Evolutionary conservation across 2,888 invertebrate genomes (phyloP), one percentile per base, ranked within the genome.

Genomic region (Morpho helenor): DNA sequence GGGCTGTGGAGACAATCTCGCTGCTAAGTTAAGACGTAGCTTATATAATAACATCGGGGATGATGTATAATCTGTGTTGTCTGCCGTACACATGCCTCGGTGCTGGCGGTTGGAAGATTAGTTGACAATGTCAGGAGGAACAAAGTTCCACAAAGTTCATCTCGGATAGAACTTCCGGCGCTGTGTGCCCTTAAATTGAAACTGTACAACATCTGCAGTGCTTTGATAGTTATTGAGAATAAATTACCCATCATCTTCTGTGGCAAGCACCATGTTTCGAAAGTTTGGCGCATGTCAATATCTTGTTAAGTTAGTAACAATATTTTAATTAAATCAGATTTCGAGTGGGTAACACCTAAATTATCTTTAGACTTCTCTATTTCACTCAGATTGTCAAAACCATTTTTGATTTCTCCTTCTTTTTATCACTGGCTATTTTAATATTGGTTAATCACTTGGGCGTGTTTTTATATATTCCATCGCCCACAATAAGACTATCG

Each of bases 141-240:
- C 77, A 76, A 85, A 88, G 80, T 87, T 86, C 75, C 68, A 70
- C 74, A 74, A 86, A 88, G 83, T 87, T 89, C 82, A 83, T 80
- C 83, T 75, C 68, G 68, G 66, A 58, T 63, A 66, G 71, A 84
- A 87, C 79, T 87, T 87, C 74, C 69, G 75, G 68, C 73, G 73
- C 75, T 74, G 75, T 74, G 77, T 76, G 80, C 81, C 83, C 85
- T 88, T 84, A 87, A 86, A 89, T 88, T 87, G 89, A 87, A 89
- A 88, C 84, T 82, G 80, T 80, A 82, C 81, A 81, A 82, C 88
- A 87, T 84, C 87, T 88, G 87, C 84, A 31, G 31, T 31, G 80
- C 80, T 80, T 71, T 78, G 80, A 83, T 84, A 83, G 82, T 82
- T 82, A 80, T 79, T 76, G 75, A 75, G 75, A 77, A 79, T 81